Evolutionary conservation across 2,888 invertebrate genomes (phyloP).

Genomic region (Xylota sylvarum): DNA sequence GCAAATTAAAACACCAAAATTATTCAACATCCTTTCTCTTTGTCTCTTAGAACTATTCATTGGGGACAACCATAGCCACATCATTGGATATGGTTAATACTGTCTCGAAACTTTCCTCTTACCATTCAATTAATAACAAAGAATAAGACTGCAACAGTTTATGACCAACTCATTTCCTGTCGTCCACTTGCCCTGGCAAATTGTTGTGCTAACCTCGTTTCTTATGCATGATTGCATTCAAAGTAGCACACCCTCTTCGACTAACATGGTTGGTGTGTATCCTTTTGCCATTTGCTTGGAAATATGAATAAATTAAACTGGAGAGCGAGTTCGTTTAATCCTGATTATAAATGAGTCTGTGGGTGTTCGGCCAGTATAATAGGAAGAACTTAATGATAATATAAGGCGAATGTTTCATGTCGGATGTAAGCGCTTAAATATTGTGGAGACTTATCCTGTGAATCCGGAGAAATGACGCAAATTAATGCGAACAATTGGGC

Average conservation of each 20-base stretch:
- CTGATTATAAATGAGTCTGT: slow-evolving; percentile 46
- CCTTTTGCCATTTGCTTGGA: not conserved
- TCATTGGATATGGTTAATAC: not conserved
- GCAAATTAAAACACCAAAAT: slow-evolving; percentile 24
- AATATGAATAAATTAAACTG: slow-evolving; percentile 58
- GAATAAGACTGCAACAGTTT: slow-evolving; percentile 15
- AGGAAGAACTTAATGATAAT: slow-evolving; percentile 49
- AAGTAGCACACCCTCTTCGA: not conserved
- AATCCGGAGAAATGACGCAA: not conserved
- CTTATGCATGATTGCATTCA: slow-evolving; percentile 35
- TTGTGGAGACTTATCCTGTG: slow-evolving; percentile 44
- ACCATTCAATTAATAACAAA: slow-evolving; percentile 34
- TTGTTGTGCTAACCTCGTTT: slow-evolving; percentile 46
- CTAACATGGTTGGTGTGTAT: not conserved
- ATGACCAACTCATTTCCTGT: slow-evolving; percentile 37
- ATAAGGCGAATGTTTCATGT: slow-evolving; percentile 47
- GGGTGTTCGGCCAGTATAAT: slow-evolving; percentile 16
- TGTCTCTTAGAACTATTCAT: too few relatives aligned
- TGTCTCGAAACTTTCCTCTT: slow-evolving; percentile 33
- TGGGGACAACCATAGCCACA: too few relatives aligned
- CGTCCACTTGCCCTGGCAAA: slow-evolving; percentile 42
- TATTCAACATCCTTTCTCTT: slow-evolving; percentile 30
- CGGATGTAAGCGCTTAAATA: slow-evolving; percentile 37
- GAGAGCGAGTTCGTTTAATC: slow-evolving; percentile 49
- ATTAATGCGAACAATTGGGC: slow-evolving; percentile 10